phyloP scores from a whole-genome alignment of 2,888 invertebrate genomes.

The Tetheella fluctuosa region DNA sequence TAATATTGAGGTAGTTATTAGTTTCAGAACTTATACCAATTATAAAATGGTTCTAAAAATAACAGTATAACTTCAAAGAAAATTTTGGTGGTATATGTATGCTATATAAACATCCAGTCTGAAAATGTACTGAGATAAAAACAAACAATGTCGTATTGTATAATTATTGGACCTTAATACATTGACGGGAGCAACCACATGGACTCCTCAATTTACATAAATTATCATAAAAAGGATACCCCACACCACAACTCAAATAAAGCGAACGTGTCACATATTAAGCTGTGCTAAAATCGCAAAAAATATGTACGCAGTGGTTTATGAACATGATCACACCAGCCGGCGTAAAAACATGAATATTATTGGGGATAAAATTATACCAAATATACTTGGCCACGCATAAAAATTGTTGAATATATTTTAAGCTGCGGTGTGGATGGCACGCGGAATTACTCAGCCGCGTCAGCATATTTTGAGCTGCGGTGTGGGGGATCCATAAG shows the following conservation, averaged over 20 bases:
- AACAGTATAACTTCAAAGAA: slow-evolving; percentile 72
- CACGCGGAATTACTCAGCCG: background rate
- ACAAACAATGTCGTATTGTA: slow-evolving; percentile 52
- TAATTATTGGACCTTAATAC: slow-evolving; percentile 63
- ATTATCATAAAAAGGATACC: background rate
- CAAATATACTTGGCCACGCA: background rate
- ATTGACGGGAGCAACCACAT: slow-evolving; percentile 64
- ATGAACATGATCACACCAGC: too few species aligned
- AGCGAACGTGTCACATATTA: background rate
- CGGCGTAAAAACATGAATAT: background rate
- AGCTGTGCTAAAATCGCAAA: background rate
- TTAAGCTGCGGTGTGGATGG: too few species aligned
- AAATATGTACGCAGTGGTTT: background rate
- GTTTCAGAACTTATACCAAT: slow-evolving; percentile 84
- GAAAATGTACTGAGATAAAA: slow-evolving; percentile 51
- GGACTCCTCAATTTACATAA: slow-evolving; percentile 3
- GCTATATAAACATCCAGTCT: slow-evolving; percentile 51
- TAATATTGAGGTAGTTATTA: slow-evolving; percentile 84
- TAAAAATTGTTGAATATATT: background rate
- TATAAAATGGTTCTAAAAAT: slow-evolving; percentile 79
- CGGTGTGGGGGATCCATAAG: background rate
- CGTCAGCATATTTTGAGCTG: background rate
- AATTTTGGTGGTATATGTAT: slow-evolving; percentile 62
- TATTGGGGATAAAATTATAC: too few species aligned
- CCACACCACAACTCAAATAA: background rate